phyloP scores from a whole-genome alignment of 2,113 vertebrate species.

The Cyprichromis sp. region DNA sequence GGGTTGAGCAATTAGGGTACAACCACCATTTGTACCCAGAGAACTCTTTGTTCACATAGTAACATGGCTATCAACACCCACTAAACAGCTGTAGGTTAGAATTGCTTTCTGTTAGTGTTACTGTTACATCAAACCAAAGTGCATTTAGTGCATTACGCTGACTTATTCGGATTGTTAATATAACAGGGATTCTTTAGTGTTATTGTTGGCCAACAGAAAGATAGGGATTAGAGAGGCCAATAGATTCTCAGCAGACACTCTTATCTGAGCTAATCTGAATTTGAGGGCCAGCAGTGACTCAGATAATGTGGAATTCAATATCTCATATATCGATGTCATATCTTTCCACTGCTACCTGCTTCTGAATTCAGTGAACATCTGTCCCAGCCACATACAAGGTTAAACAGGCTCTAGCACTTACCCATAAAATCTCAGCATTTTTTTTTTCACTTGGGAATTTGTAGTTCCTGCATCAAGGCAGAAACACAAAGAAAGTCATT shows the following conservation, averaged over 20 bases:
- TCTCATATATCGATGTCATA: slow-evolving; percentile 35
- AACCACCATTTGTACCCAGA: neutral
- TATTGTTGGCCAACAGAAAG: neutral
- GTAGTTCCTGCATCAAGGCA: neutral
- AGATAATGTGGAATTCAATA: slow-evolving; percentile 44
- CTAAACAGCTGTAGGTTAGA: neutral
- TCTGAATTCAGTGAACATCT: slow-evolving; percentile 40
- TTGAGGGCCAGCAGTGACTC: slow-evolving; percentile 25
- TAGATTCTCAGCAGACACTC: neutral
- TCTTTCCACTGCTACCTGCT: slow-evolving; percentile 25
- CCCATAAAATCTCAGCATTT: slow-evolving; percentile 1
- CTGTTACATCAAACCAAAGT: neutral
- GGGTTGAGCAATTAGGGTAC: neutral
- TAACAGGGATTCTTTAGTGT: neutral
- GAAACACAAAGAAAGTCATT: slow-evolving; percentile 46
- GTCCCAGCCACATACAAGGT: slow-evolving; percentile 21
- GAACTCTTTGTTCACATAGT: neutral
- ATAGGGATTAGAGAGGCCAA: neutral
- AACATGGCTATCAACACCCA: neutral
- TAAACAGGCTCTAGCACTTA: slow-evolving; percentile 18
- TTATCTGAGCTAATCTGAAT: slow-evolving; percentile 29
- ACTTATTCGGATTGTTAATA: neutral
- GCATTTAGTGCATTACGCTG: neutral
- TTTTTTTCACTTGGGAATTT: slow-evolving; percentile 3
- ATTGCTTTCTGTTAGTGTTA: neutral